Evolutionary conservation across 2,113 vertebrate species (phyloP), one percentile per base, ranked within the genome.

Genomic region (Nesoenas mayeri): DNA sequence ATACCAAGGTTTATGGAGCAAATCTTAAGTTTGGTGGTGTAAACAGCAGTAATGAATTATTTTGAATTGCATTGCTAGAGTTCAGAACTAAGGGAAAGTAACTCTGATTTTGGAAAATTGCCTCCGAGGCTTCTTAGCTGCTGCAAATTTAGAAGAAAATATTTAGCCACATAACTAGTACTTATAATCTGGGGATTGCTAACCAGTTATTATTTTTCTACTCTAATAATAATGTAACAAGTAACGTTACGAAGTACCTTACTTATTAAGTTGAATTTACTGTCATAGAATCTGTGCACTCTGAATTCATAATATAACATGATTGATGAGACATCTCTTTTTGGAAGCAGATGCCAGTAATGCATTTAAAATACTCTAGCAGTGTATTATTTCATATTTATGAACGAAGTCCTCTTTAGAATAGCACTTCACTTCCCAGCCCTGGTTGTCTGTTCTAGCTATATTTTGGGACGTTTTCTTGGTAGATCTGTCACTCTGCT

Each of bases 401-500:
- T 96, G 83, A 96, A 96, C 64, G 3, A 87, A 95, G 78, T 67
- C 81, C 69, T 62, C 88, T 95, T 97, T 84, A 89, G 79, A 95
- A 92, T 62, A 92, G 60, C 80, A 53, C 48, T 88, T 91, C 71
- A 22, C 78, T 93, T 53, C 40, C 78, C 60, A 93, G 58, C 81
- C 66, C 17, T 38, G 19, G 6, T 82, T 87, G 72, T 83, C 74
- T 94, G 50, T 88, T 95, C 89, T 84, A 57, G 54, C 94, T 89
- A 78, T 94, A 89, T 94, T 97, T 97, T 87, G 92, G 95, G 95
- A 96, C 91, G 88, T 85, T 94, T 94, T 93, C 93, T 89, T 93
- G 80, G 60, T 91, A 85, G 81, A 97, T 96, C 95, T 97, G 91
- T 96, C 98, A 97, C 97, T 97, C 96, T 95, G 79, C 86, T 97